These are phyloP conservation scores for Urocynchramus pylzowi DNA, from an alignment of 2,113 vertebrate genomes.

Conservation along the genomic window DNA sequence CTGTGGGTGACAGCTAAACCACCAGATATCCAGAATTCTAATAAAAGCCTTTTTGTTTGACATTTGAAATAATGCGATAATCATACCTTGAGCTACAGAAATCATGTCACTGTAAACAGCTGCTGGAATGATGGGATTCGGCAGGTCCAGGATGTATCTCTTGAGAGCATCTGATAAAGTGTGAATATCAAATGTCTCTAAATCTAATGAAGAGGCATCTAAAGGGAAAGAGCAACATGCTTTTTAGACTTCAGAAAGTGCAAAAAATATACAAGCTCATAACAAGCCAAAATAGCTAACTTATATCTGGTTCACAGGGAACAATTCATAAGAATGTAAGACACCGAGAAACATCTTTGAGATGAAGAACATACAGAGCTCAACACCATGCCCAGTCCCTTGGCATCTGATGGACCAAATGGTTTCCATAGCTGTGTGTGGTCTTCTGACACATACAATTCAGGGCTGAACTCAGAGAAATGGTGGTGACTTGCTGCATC, in stretches of 20 bases:
- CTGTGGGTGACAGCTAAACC: neutral
- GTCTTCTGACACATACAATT: neutral
- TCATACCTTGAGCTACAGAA: slow-evolving; percentile 84
- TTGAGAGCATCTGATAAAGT: slow-evolving; percentile 86
- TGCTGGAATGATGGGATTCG: slow-evolving; percentile 89
- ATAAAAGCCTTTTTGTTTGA: neutral
- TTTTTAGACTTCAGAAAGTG: neutral
- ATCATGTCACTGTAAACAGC: slow-evolving; percentile 84
- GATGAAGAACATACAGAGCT: neutral
- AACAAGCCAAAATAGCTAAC: neutral
- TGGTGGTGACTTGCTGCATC: neutral
- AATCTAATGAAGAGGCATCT: slow-evolving; percentile 81
- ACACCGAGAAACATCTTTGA: neutral
- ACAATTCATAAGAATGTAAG: neutral
- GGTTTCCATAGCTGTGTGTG: neutral
- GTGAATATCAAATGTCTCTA: slow-evolving; percentile 86
- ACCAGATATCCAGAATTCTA: neutral
- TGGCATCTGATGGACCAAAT: neutral
- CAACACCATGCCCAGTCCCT: neutral
- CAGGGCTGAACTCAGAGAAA: neutral
- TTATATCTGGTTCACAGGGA: neutral
- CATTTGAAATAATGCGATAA: neutral
- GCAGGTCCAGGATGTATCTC: slow-evolving; percentile 90
- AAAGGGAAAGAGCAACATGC: neutral
- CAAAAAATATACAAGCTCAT: neutral